Evolutionary conservation across 2,888 invertebrate genomes (phyloP).

Genomic region (Sphaeridia pumilis): DNA sequence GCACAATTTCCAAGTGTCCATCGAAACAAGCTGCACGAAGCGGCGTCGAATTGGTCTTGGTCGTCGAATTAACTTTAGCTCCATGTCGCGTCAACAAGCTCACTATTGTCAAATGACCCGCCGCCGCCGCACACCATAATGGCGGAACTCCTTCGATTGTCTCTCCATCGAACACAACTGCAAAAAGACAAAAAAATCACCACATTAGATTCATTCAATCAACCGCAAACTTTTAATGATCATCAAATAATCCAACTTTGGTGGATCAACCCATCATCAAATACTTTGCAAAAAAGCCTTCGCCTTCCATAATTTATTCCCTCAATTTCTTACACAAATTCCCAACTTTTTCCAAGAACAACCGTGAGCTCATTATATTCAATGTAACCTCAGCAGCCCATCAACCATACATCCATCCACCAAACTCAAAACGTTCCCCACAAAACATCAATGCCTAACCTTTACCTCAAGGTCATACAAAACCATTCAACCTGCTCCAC

Average conservation of each 20-base stretch:
- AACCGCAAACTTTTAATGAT: too few relatives aligned
- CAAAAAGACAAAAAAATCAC: conserved; percentile 33
- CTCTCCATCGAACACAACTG: conserved; percentile 93
- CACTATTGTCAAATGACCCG: conserved; percentile 62
- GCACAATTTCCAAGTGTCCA: conserved; percentile 87
- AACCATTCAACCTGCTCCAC: too few relatives aligned
- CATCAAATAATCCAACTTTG: too few relatives aligned
- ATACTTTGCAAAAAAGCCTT: neutral
- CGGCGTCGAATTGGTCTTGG: conserved; percentile 66
- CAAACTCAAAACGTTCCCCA: too few relatives aligned
- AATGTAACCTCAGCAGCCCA: too few relatives aligned
- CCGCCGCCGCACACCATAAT: conserved; percentile 91
- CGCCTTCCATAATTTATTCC: neutral
- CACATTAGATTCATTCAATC: neutral
- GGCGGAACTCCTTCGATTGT: conserved; percentile 94
- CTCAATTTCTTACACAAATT: too few relatives aligned
- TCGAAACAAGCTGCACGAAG: conserved; percentile 70
- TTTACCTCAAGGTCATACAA: too few relatives aligned
- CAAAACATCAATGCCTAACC: too few relatives aligned
- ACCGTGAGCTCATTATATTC: too few relatives aligned
- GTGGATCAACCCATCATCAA: neutral
- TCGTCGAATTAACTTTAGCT: conserved; percentile 87
- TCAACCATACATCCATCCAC: too few relatives aligned
- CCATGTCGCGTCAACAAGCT: conserved; percentile 69
- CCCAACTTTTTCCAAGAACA: too few relatives aligned